Conservation (phyloP, 2,113 vertebrate species). For the Colaptes auratus region DNA sequence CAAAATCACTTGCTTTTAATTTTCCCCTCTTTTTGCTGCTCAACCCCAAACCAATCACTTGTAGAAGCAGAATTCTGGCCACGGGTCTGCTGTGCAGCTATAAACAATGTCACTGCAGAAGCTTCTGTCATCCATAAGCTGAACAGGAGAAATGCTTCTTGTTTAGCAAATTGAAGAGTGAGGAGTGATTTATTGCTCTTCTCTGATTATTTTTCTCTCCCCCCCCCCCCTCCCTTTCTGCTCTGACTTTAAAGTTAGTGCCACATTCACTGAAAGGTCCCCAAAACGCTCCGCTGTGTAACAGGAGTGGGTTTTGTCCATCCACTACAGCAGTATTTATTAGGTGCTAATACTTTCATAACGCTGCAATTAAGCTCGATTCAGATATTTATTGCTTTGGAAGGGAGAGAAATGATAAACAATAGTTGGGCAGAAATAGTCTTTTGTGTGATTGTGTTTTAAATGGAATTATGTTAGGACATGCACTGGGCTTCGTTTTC, state of each 20-base stretch:
- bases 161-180: background rate
- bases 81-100: background rate
- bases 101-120: background rate
- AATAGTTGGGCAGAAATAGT: background rate
- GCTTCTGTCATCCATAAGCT: background rate
- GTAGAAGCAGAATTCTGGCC: background rate
- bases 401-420: background rate
- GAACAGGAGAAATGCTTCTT: background rate
- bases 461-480: background rate
- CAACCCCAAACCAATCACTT: background rate
- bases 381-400: background rate
- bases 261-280: background rate
- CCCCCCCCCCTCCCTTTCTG: rapidly evolving
- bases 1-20: background rate
- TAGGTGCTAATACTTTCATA: background rate
- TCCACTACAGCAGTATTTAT: background rate
- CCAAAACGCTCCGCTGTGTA: background rate
- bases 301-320: background rate
- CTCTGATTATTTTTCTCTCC: background rate
- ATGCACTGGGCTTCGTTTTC: background rate
- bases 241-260: background rate
- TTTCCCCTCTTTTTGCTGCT: background rate
- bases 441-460: background rate
- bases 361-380: background rate
- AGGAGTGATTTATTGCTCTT: background rate